Percentiles rank a stretch among this genome's conserved stretches.
phyloP scores from a whole-genome alignment of 2,888 invertebrate genomes.

The Cremastobaeus sp. region DNA sequence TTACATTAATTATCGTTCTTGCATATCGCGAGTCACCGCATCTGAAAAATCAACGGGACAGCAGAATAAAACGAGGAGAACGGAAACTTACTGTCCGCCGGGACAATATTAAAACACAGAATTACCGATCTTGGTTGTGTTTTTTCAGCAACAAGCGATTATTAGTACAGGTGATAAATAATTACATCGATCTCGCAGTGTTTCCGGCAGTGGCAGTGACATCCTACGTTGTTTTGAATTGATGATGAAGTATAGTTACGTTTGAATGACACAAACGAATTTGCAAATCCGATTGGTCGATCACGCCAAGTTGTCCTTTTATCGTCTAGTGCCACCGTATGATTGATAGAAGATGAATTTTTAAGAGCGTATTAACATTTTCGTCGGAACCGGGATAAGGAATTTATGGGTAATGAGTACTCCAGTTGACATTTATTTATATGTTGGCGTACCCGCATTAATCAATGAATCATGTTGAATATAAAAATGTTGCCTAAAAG shows the following conservation, averaged over 20 bases:
- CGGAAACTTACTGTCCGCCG: constrained; percentile 26
- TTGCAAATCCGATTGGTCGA: constrained; percentile 17
- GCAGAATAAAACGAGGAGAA: constrained; percentile 6
- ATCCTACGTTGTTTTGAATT: too few relatives aligned
- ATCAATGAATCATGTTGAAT: too few relatives aligned
- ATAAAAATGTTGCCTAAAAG: too few relatives aligned
- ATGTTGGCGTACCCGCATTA: too few relatives aligned
- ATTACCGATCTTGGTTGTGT: too few relatives aligned
- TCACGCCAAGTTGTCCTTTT: constrained; percentile 25
- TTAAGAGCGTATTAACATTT: constrained; percentile 21
- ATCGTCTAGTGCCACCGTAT: constrained; percentile 28
- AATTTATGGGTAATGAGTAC: too few relatives aligned
- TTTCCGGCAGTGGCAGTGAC: too few relatives aligned
- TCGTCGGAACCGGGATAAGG: not conserved
- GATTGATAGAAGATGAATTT: constrained; percentile 29
- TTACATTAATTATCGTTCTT: constrained; percentile 69
- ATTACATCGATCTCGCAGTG: too few relatives aligned
- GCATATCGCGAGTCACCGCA: constrained; percentile 29
- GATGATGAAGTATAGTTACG: not conserved
- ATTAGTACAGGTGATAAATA: too few relatives aligned
- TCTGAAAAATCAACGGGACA: constrained; percentile 18
- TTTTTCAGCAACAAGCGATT: too few relatives aligned
- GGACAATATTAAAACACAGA: too few relatives aligned
- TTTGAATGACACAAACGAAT: constrained; percentile 16
- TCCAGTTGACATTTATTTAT: too few relatives aligned